Evolutionary conservation across 1,140 invertebrate species (phyloP).

Genomic region (Cyclargus thomasi): DNA sequence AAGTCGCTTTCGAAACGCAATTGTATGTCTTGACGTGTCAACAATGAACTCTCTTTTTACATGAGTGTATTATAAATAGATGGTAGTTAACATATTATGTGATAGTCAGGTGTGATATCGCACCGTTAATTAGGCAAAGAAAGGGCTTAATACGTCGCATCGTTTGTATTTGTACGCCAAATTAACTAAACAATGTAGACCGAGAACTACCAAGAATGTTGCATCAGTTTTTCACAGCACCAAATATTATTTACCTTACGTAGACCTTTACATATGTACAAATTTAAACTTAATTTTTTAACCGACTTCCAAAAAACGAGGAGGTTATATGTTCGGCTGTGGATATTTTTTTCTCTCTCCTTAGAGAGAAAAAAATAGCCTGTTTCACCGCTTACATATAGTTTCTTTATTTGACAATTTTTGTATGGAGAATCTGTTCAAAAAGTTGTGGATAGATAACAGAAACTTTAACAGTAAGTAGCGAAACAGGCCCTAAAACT

Average conservation of each 20-base stretch:
- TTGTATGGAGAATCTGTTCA: too few relatives aligned
- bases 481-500: too few relatives aligned
- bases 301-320: too few relatives aligned
- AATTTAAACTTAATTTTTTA: too few relatives aligned
- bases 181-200: background rate
- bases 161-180: background rate
- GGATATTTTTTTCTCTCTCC: too few relatives aligned
- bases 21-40: slow-evolving; percentile 49
- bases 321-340: too few relatives aligned
- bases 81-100: slow-evolving; percentile 14
- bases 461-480: too few relatives aligned
- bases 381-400: too few relatives aligned
- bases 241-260: background rate
- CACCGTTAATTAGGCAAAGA: slow-evolving; percentile 11
- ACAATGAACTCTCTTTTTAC: slow-evolving; percentile 42
- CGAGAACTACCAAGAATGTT: background rate
- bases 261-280: background rate
- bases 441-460: too few relatives aligned
- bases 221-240: background rate
- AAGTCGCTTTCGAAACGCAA: slow-evolving; percentile 62
- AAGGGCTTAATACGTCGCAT: background rate
- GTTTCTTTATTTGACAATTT: too few relatives aligned
- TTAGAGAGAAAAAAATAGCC: too few relatives aligned
- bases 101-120: background rate
- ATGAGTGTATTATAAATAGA: slow-evolving; percentile 21